Evolutionary conservation across 2,113 vertebrate genomes (phyloP).

Genomic region (Carassius auratus): DNA sequence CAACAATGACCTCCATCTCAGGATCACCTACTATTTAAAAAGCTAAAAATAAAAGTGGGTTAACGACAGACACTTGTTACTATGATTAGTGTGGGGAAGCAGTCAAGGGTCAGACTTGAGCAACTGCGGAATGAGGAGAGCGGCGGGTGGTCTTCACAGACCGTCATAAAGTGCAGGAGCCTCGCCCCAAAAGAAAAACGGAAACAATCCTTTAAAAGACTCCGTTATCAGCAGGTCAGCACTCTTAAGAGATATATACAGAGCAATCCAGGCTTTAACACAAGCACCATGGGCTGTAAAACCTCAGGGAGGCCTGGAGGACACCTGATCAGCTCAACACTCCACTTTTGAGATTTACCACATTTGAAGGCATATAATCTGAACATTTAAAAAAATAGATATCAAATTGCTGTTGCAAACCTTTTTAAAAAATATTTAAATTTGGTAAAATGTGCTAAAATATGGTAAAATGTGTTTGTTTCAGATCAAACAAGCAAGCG

Average conservation of each 20-base stretch:
- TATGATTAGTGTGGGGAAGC: conserved; percentile 66
- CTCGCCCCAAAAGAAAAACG: background rate
- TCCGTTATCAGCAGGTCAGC: conserved; percentile 38
- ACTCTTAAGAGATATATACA: background rate
- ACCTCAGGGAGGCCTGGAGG: background rate
- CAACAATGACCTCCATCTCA: background rate
- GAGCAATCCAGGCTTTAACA: conserved; percentile 12
- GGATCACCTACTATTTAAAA: conserved; percentile 61
- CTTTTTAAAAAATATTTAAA: no score
- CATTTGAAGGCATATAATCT: background rate
- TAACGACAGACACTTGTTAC: conserved; percentile 67
- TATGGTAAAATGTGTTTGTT: no score
- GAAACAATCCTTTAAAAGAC: conserved; percentile 26
- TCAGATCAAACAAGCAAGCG: background rate
- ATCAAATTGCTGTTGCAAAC: background rate
- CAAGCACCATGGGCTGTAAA: background rate
- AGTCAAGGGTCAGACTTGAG: conserved; percentile 58
- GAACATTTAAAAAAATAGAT: no score
- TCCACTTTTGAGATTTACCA: background rate
- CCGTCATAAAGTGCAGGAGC: conserved; percentile 47
- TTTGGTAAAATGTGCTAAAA: no score
- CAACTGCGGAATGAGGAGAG: conserved; percentile 55
- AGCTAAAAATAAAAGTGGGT: conserved; percentile 71
- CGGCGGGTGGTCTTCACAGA: conserved; percentile 62
- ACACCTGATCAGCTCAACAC: background rate